Percentiles rank a stretch among this genome's conserved stretches.
These are phyloP conservation scores for Hyperoplus immaculatus DNA, from an alignment of 2,797 vertebrate genomes.

Conservation along the genomic window DNA sequence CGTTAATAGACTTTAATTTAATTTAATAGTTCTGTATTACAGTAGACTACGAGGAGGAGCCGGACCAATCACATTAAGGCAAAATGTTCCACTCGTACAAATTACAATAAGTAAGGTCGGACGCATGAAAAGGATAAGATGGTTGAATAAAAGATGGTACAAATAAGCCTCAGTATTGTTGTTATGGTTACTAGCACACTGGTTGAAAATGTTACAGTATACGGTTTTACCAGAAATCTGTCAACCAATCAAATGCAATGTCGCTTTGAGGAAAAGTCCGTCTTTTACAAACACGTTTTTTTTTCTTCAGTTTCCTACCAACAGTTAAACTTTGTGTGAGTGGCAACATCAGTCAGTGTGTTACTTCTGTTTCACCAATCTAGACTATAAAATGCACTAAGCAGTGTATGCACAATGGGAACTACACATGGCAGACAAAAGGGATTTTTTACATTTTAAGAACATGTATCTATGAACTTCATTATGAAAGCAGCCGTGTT, in stretches of 20 bases:
- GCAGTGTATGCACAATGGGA: not conserved
- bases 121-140: not conserved
- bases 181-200: too few relatives aligned
- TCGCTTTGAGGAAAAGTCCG: too few relatives aligned
- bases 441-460: not conserved
- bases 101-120: conserved; percentile 2
- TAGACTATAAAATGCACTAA: not conserved
- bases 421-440: not conserved
- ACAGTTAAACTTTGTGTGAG: too few relatives aligned
- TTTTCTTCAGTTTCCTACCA: too few relatives aligned
- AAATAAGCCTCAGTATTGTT: too few relatives aligned
- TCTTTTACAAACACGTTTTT: too few relatives aligned
- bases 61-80: conserved; percentile 39
- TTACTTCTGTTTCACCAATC: too few relatives aligned
- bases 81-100: conserved; percentile 16
- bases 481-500: too few relatives aligned
- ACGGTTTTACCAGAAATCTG: too few relatives aligned
- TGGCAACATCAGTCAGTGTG: too few relatives aligned
- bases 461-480: not conserved
- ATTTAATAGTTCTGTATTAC: conserved; percentile 65
- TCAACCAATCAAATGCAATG: too few relatives aligned
- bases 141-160: not conserved
- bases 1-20: conserved; percentile 71
- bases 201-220: too few relatives aligned
- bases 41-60: conserved; percentile 41